Base-by-base conservation (phyloP, 2,888 invertebrate genomes). In the Sympetrum striolatum region DNA sequence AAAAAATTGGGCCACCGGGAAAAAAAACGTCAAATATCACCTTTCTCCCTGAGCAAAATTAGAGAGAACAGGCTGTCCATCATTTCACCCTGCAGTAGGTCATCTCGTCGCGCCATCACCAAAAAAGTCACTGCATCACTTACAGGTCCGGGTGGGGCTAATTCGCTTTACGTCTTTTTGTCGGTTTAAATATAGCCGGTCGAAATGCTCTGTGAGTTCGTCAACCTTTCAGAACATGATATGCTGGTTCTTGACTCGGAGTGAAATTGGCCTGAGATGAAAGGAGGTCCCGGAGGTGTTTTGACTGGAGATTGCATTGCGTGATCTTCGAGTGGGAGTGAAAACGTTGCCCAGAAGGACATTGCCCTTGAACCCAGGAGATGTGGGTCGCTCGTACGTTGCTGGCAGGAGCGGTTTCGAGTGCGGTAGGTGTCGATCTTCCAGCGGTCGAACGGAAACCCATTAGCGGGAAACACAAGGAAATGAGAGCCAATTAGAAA, bases 351-450 rank as follows among this genome's bases (percentile, higher is more conserved):
- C 53, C 58, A 35, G 82, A 82, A 86, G 86, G 86, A 86, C 86
- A 60, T 60, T 86, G 86, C 86, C 60, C 86, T 86, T 86, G 86
- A 86, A 86, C 86, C 64, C 5, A 37, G 60, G 31, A 37, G 58
- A 37, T 37, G 86, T 86, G 86, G 86, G 86, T 86, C 86, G 60
- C 86, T n/a, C 25, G 86, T 14, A 31, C 31, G 73, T 31, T 73
- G 73, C 15, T 31, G 73, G 73, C 73, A 31, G 8, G 73, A 73
- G 73, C 31, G 73, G 64, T 64, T 64, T 64, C 6, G 44, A 44
- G 44, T 44, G 44, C 10, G 10, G 44, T 44, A 53, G 53, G 53
- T 53, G 53, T 53, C 53, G 53, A 53, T 53, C 53, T 53, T 53
- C 48, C 18, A 53, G 53, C 15, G 53, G 53, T 53, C 18, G 53